Evolutionary conservation across 2,797 vertebrate genomes (phyloP), one percentile per base, ranked within the genome.

Genomic region (Ispidina lecontei): DNA sequence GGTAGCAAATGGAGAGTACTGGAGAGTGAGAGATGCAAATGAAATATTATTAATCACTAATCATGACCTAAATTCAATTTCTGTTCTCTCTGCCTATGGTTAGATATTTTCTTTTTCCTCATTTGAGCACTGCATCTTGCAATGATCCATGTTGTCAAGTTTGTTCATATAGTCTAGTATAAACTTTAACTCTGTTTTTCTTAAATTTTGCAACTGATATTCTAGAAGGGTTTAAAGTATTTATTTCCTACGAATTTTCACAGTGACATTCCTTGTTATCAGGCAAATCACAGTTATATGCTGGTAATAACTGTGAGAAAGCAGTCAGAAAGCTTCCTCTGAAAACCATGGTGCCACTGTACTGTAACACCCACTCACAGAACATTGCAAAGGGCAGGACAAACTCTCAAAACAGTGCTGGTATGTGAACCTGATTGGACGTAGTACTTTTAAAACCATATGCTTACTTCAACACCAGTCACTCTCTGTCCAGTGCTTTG

Each of bases 1-100:
- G n/a, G 33, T 54, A 88, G 37, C 7, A 70, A 56, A 71, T 1
- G 2, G 43, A 75, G 8, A 13, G 22, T 74, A 39, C 16, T 22
- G 9, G 10, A 59, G 22, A 78, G 41, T 1, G 0, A 0, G n/a
- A 41, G 82, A 56, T 0, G 0, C 0, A 3, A 44, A 62, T 22
- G 39, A 72, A 79, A 56, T 18, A 12, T 6, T n/a, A 15, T 31
- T 43, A 56, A 39, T 37, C 0, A 1, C n/a, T 67, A 67, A 75
- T 33, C 12, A 7, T 67, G 43, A 35, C 29, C 7, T 54, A 72
- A 78, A 46, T 67, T 69, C 9, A 75, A 13, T 23, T 71, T 68
- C 47, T 80, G 2, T 80, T 84, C 86, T 70, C 51, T 58, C 37
- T 87, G 68, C 17, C 22, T 5, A 9, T 25, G 17, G 19, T 28